Evolutionary conservation across 1,140 invertebrate species (phyloP).

Genomic region (Lordiphosa stackelbergi): DNA sequence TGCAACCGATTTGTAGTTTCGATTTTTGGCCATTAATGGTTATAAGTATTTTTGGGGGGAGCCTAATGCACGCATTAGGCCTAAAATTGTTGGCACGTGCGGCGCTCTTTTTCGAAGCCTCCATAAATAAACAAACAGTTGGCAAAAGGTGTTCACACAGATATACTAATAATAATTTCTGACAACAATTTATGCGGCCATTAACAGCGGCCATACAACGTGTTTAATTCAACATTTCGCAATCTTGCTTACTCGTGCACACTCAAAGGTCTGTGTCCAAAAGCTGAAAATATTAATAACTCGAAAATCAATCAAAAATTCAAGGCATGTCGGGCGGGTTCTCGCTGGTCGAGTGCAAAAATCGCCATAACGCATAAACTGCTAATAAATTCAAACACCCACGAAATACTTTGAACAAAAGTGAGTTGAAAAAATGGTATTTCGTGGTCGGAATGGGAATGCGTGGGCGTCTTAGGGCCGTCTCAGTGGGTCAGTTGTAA

Average conservation of each 20-base stretch:
- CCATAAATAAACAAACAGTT: constrained; percentile 63
- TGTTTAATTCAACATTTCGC: constrained; percentile 72
- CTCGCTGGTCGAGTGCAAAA: constrained; percentile 46
- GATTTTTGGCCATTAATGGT: constrained; percentile 57
- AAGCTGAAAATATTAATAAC: constrained; percentile 62
- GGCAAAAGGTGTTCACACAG: constrained; percentile 3
- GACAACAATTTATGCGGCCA: constrained; percentile 74
- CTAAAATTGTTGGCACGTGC: constrained; percentile 62
- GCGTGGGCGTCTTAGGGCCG: constrained; percentile 25
- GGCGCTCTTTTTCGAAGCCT: constrained; percentile 30
- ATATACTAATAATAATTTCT: constrained; percentile 59
- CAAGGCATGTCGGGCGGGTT: constrained; percentile 52
- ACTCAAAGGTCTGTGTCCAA: constrained; percentile 20
- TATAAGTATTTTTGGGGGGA: constrained; percentile 8
- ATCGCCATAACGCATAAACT: constrained; percentile 51
- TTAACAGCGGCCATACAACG: constrained; percentile 71
- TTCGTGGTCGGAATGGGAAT: neutral
- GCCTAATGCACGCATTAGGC: constrained; percentile 66
- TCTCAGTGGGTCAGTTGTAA: constrained; percentile 45
- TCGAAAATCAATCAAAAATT: constrained; percentile 70
- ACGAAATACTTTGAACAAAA: constrained; percentile 42
- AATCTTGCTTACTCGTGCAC: constrained; percentile 32
- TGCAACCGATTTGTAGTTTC: constrained; percentile 51
- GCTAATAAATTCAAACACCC: constrained; percentile 72
- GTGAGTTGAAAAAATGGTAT: constrained; percentile 25